These are phyloP conservation scores for Gobionotothen gibberifrons DNA, from an alignment of 2,797 vertebrate species.

Conservation along the genomic window DNA sequence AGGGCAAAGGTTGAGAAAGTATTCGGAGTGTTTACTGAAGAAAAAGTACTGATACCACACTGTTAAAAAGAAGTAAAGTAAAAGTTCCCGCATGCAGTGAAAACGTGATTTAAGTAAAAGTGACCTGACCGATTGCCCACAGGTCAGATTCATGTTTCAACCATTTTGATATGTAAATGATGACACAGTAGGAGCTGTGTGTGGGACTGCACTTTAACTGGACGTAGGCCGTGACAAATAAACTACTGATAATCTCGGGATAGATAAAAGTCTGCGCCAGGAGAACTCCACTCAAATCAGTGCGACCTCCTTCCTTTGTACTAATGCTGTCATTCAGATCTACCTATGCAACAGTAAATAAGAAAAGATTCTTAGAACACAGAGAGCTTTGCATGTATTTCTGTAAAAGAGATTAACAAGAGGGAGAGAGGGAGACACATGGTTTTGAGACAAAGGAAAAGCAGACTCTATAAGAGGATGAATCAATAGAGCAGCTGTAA, in stretches of 20 bases:
- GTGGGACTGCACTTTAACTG: not conserved
- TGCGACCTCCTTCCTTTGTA: conserved; percentile 5
- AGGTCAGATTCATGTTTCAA: too few relatives aligned
- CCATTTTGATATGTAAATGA: too few relatives aligned
- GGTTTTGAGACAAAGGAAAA: not conserved
- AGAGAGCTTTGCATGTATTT: not conserved
- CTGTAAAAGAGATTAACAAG: not conserved
- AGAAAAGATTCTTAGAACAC: too few relatives aligned
- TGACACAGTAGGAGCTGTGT: not conserved
- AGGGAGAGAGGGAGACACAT: not conserved
- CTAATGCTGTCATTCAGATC: not conserved
- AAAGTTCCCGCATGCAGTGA: too few relatives aligned
- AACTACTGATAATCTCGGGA: too few relatives aligned
- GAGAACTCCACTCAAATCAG: not conserved
- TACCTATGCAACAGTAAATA: not conserved
- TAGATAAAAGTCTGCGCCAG: not conserved
- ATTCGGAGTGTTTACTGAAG: too few relatives aligned
- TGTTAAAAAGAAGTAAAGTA: too few relatives aligned
- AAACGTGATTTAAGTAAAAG: too few relatives aligned
- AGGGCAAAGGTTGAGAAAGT: not conserved
- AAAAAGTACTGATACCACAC: too few relatives aligned
- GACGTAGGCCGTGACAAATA: not conserved
- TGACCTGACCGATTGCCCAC: too few relatives aligned
- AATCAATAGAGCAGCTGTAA: conserved; percentile 16
- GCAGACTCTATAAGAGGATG: conserved; percentile 10